Percentiles rank a stretch among this genome's conserved stretches.
Evolutionary conservation across 1,140 invertebrate species (phyloP).

Genomic region (Venustaconcha ellipsiformis): DNA sequence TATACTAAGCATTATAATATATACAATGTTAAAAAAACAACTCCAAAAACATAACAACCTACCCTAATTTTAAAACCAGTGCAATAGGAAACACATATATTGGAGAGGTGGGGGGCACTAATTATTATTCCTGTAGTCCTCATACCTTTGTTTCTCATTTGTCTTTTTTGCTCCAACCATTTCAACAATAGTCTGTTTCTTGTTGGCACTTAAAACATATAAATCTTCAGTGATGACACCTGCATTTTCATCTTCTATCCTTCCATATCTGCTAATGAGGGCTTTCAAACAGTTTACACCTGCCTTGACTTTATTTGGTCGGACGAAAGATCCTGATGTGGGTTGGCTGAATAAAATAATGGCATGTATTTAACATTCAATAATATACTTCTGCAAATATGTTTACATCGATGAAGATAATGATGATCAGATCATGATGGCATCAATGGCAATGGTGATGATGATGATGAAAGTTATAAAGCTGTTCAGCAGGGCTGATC

Average conservation of each 20-base stretch:
- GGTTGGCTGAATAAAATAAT: constrained; percentile 52
- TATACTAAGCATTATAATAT: too few species aligned
- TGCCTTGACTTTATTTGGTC: constrained; percentile 82
- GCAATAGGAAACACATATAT: neutral
- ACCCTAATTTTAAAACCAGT: too few species aligned
- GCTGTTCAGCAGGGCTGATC: too few species aligned
- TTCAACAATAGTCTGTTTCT: constrained; percentile 85
- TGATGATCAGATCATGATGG: too few species aligned
- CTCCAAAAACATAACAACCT: too few species aligned
- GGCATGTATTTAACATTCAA: too few species aligned
- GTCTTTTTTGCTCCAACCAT: constrained; percentile 91
- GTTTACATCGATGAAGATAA: too few species aligned
- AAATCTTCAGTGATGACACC: constrained; percentile 75
- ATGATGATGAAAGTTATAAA: too few species aligned
- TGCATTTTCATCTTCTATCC: constrained; percentile 51
- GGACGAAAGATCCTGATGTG: constrained; percentile 84
- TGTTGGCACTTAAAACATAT: constrained; percentile 74
- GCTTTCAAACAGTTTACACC: constrained; percentile 80
- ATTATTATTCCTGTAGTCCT: constrained; percentile 11
- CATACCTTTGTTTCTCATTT: constrained; percentile 81
- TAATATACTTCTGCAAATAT: too few species aligned
- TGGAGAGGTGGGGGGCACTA: neutral
- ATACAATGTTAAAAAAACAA: too few species aligned
- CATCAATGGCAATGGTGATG: too few species aligned
- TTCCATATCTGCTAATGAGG: constrained; percentile 80